Percentiles rank a stretch among this genome's conserved stretches.
Evolutionary conservation across 2,888 invertebrate species (phyloP).

Genomic region (Aleiodes alternator): DNA sequence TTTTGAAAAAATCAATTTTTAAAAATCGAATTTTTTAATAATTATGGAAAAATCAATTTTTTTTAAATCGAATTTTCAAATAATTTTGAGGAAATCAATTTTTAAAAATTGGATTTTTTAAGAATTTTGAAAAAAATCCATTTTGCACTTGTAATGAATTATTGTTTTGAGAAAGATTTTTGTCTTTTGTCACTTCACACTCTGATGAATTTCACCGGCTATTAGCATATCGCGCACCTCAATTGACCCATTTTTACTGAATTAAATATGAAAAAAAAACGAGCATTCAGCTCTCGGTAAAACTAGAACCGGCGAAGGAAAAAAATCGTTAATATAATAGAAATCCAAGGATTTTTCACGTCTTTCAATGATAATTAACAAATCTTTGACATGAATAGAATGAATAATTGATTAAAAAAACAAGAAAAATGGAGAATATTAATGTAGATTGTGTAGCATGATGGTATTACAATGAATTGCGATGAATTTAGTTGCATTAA

Average conservation of each 20-base stretch:
- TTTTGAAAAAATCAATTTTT: too few relatives aligned
- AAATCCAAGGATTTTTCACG: slow-evolving; percentile 8
- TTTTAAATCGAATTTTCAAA: too few relatives aligned
- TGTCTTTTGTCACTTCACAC: slow-evolving; percentile 7
- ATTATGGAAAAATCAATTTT: too few relatives aligned
- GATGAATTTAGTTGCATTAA: slow-evolving; percentile 48
- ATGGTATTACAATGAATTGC: slow-evolving; percentile 48
- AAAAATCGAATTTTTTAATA: too few relatives aligned
- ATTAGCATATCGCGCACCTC: slow-evolving; percentile 5
- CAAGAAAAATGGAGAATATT: slow-evolving; percentile 45
- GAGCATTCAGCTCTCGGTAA: background rate
- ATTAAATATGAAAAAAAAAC: background rate
- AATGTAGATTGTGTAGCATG: slow-evolving; percentile 53
- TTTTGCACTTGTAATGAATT: slow-evolving; percentile 6
- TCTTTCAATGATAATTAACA: background rate
- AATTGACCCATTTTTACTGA: slow-evolving; percentile 1
- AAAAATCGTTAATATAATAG: slow-evolving; percentile 32
- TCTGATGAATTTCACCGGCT: background rate
- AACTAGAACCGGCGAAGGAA: slow-evolving; percentile 15
- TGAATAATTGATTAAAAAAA: slow-evolving; percentile 44
- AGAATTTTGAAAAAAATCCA: slow-evolving; percentile 4
- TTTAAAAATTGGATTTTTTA: background rate
- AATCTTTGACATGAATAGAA: slow-evolving; percentile 42
- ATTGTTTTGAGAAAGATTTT: background rate
- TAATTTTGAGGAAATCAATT: too few relatives aligned